Conservation (phyloP, 2,113 vertebrate genomes). For the Menura novaehollandiae region DNA sequence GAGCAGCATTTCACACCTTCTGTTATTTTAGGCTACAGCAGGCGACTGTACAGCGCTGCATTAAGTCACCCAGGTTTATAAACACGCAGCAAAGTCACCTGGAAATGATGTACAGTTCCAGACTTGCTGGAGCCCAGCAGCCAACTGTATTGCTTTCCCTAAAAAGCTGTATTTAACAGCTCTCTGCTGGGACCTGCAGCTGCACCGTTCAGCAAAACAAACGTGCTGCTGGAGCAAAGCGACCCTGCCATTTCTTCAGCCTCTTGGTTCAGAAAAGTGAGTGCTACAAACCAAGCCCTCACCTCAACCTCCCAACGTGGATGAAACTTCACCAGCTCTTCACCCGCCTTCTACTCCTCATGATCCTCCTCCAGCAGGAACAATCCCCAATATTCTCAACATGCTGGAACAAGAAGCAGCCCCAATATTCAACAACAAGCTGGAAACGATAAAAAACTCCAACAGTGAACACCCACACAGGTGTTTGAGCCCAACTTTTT, state of each 20-base stretch:
- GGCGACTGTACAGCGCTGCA: accelerated
- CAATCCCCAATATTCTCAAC: neutral
- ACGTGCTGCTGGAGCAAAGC: neutral
- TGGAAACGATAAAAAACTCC: neutral
- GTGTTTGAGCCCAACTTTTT: neutral
- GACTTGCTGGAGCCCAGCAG: neutral
- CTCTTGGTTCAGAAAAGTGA: neutral
- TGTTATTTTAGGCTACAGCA: constrained; percentile 2
- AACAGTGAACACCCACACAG: neutral
- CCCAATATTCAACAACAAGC: neutral
- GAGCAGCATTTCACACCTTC: constrained; percentile 8
- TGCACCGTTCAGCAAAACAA: neutral
- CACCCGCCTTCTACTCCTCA: neutral
- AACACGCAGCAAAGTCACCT: constrained; percentile 16
- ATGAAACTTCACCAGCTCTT: neutral
- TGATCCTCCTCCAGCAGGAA: neutral
- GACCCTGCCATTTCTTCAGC: neutral
- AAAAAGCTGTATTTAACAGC: neutral
- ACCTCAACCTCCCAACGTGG: neutral
- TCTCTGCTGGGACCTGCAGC: neutral
- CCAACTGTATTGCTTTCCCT: neutral
- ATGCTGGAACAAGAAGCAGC: neutral
- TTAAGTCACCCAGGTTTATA: neutral
- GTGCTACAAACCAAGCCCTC: neutral
- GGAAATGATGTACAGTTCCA: neutral